Conservation (phyloP, 2,113 vertebrate species). For the Gulo gulo region DNA sequence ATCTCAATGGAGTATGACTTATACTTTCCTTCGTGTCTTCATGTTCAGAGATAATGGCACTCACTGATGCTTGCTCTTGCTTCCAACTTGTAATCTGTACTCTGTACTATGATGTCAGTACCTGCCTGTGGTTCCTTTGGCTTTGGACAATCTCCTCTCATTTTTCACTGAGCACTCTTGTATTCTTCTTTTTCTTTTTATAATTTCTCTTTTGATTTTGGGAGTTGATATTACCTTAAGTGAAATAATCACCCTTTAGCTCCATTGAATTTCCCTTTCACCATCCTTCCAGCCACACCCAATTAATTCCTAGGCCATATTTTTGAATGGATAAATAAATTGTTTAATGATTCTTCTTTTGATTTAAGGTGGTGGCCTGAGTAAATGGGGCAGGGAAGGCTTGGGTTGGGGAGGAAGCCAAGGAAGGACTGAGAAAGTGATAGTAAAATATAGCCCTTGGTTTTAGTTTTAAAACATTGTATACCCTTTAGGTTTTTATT, state of each 20-base stretch:
- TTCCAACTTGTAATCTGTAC: not conserved
- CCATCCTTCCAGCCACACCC: not conserved
- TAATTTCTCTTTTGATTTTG: slow-evolving; percentile 5
- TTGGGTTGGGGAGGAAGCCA: not conserved
- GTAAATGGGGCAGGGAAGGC: not conserved
- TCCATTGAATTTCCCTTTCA: not conserved
- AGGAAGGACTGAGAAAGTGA: not conserved
- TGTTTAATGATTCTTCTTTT: slow-evolving; percentile 17
- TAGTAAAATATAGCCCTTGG: not conserved
- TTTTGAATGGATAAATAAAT: not conserved
- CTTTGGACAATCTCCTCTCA: not conserved
- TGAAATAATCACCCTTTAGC: not conserved
- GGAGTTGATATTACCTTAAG: not conserved
- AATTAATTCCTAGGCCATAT: not conserved
- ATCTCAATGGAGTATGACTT: not conserved
- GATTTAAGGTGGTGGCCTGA: not conserved
- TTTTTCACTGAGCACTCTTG: not conserved
- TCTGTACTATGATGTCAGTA: not conserved
- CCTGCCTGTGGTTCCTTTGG: not conserved
- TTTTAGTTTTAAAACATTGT: slow-evolving; percentile 1
- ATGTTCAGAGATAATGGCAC: not conserved
- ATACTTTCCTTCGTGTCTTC: not conserved
- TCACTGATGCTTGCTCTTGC: not conserved
- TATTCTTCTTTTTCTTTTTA: not conserved
- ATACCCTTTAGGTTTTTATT: not conserved